A percentile compares a stretch with the other conserved stretches of the same genome.
Evolutionary conservation across 2,113 vertebrate species (phyloP).

Genomic region (Panurus biarmicus): DNA sequence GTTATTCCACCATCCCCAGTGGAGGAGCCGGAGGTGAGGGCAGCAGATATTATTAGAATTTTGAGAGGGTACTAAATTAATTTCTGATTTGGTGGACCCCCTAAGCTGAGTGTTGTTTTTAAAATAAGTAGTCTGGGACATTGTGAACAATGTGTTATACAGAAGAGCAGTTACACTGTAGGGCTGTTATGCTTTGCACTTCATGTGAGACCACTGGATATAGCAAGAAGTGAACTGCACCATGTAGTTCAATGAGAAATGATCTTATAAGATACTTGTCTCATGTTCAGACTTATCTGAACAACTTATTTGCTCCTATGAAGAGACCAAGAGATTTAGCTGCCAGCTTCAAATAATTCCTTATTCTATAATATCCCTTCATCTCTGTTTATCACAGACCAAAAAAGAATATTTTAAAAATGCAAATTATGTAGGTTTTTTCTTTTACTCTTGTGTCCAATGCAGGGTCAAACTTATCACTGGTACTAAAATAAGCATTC

Average conservation of each 20-base stretch:
- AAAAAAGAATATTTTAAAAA: not conserved
- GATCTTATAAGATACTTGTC: not conserved
- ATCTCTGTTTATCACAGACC: not conserved
- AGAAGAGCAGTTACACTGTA: not conserved
- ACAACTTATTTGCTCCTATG: not conserved
- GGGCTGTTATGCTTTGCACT: not conserved
- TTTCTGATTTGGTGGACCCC: not conserved
- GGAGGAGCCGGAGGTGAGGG: not conserved
- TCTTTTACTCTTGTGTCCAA: not conserved
- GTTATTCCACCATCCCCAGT: not conserved
- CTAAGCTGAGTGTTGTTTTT: not conserved
- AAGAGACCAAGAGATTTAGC: not conserved
- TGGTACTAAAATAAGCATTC: not conserved
- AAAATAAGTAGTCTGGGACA: not conserved
- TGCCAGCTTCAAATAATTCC: not conserved
- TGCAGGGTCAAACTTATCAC: not conserved
- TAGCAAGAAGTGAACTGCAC: not conserved
- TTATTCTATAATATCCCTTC: not conserved
- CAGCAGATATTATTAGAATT: not conserved
- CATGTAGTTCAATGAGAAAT: not conserved
- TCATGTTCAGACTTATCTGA: not conserved
- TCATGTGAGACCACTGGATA: not conserved
- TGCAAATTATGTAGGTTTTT: not conserved
- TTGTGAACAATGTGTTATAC: not conserved
- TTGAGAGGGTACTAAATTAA: slow-evolving; percentile 15